These are phyloP conservation scores for Drosophila aldrichi DNA, from an alignment of 2,888 invertebrate genomes.

Conservation along the genomic window DNA sequence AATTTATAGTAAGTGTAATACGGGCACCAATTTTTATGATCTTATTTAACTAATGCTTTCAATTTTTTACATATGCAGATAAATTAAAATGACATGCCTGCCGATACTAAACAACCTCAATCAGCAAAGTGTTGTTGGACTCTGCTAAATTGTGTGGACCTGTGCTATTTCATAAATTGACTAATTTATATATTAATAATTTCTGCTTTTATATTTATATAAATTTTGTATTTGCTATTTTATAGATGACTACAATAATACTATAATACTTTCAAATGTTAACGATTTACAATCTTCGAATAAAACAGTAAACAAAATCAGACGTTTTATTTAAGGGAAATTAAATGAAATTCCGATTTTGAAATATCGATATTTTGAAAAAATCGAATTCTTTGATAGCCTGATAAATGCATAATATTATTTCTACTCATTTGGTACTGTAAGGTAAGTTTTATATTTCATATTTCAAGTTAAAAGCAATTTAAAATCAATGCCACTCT, in stretches of 20 bases:
- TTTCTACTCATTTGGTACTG: background rate
- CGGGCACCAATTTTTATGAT: too few relatives aligned
- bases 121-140: background rate
- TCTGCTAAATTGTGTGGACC: background rate
- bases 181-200: background rate
- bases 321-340: background rate
- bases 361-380: background rate
- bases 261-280: too few relatives aligned
- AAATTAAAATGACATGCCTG: background rate
- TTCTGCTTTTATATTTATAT: background rate
- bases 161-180: background rate
- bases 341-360: background rate
- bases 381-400: background rate
- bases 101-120: background rate
- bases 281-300: background rate
- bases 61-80: background rate
- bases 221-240: background rate
- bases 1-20: too few relatives aligned
- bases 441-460: background rate
- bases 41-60: background rate
- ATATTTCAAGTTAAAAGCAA: background rate
- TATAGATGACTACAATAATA: background rate
- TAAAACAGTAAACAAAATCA: background rate
- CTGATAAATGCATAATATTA: too few relatives aligned
- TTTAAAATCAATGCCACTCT: background rate